These are phyloP conservation scores for Minunthozetes semirufus DNA, from an alignment of 2,888 invertebrate species.

Conservation along the genomic window DNA sequence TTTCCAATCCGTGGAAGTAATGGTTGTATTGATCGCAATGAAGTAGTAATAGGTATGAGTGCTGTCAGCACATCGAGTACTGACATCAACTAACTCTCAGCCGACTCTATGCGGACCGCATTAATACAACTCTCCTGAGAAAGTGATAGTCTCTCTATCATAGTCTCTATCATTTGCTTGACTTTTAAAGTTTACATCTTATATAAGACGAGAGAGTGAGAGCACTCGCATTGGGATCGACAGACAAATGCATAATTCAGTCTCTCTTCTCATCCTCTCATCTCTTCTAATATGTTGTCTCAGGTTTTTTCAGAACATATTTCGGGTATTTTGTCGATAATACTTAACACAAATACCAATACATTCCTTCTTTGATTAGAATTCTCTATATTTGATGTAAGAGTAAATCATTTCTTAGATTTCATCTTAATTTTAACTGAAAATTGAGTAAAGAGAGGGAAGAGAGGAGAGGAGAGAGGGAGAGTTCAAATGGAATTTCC, in stretches of 20 bases:
- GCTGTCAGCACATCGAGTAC: background rate
- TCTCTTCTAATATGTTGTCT: background rate
- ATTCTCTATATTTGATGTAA: background rate
- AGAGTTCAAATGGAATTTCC: too few relatives aligned
- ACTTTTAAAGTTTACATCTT: slow-evolving; percentile 15
- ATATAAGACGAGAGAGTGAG: background rate
- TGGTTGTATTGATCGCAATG: too few relatives aligned
- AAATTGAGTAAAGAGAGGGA: too few relatives aligned
- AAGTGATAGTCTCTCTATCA: too few relatives aligned
- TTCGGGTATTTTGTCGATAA: too few relatives aligned
- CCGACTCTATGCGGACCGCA: background rate
- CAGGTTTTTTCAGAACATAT: too few relatives aligned
- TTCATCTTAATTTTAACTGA: too few relatives aligned
- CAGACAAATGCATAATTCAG: slow-evolving; percentile 16
- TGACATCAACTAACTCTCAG: background rate
- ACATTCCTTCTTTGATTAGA: background rate
- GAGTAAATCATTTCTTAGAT: too few relatives aligned
- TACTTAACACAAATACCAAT: background rate
- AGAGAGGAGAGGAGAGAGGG: too few relatives aligned
- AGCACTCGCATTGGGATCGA: background rate
- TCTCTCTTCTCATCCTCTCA: background rate
- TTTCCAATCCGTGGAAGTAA: too few relatives aligned
- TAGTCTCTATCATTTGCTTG: background rate
- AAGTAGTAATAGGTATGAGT: background rate
- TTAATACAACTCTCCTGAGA: background rate